These are phyloP conservation scores for Aldrovandia affinis DNA, from an alignment of 2,797 vertebrate species.

Conservation along the genomic window DNA sequence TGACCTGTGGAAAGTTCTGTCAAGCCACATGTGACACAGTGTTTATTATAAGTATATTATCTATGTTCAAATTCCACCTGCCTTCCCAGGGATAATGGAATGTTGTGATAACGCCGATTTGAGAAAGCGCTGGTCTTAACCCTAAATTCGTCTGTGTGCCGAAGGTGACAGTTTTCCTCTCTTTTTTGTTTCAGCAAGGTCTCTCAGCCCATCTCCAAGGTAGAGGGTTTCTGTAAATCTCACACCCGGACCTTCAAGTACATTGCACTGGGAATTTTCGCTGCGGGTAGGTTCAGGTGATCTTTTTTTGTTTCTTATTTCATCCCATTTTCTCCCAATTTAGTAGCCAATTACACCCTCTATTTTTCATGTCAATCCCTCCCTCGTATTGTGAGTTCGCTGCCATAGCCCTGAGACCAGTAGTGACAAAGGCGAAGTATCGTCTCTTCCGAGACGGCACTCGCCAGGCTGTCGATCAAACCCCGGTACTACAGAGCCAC, in stretches of 20 bases:
- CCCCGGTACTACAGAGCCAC: no score
- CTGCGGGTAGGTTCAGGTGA: constrained; percentile 75
- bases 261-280: constrained; percentile 72
- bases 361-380: no score
- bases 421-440: no score
- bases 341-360: no score
- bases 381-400: no score
- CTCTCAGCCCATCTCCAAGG: constrained; percentile 61
- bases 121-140: neutral
- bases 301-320: neutral
- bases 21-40: neutral
- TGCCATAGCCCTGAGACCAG: no score
- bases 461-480: no score
- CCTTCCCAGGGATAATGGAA: neutral
- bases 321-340: no score
- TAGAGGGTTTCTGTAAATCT: constrained; percentile 69
- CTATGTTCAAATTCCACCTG: neutral
- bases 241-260: constrained; percentile 70
- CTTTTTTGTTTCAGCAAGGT: constrained; percentile 69
- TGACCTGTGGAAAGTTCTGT: neutral
- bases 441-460: no score
- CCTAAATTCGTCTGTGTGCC: neutral
- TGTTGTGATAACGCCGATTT: neutral
- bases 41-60: neutral
- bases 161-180: neutral